Percentiles rank a stretch among this genome's conserved stretches.
Conservation (phyloP, 2,797 vertebrate species). For the Limnodromus scolopaceus region DNA sequence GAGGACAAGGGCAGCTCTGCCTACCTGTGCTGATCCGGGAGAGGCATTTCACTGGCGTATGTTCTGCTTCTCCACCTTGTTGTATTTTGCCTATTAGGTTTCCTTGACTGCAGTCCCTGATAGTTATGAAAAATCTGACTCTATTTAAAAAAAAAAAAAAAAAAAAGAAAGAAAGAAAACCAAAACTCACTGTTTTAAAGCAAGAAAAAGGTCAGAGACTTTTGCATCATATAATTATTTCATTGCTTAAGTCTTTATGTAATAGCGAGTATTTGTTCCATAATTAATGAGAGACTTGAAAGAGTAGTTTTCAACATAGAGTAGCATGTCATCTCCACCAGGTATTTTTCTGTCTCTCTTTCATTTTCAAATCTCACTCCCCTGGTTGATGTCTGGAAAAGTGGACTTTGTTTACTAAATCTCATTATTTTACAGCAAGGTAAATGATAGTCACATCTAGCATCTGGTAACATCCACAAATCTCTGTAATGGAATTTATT, state of each 20-base stretch:
- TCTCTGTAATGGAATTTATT: not conserved
- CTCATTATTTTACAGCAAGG: conserved; percentile 11
- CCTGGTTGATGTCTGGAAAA: not conserved
- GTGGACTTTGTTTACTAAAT: conserved; percentile 21
- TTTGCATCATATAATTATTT: not conserved
- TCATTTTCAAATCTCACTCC: not conserved
- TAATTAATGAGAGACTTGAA: not conserved
- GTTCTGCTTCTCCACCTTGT: not conserved
- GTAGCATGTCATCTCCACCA: not conserved
- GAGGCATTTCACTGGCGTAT: not conserved
- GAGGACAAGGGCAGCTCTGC: not conserved
- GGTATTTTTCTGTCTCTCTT: not conserved
- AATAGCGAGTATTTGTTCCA: not conserved
- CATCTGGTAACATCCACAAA: not conserved
- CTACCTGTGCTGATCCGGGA: not conserved
- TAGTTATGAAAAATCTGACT: not conserved
- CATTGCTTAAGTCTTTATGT: not conserved
- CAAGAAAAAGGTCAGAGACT: not conserved
- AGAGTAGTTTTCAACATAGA: not conserved
- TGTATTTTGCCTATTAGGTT: not conserved
- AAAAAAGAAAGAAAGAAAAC: not conserved
- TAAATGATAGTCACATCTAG: conserved; percentile 6
- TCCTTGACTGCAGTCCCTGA: not conserved
- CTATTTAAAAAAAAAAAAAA: not conserved
- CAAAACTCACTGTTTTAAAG: not conserved